Conservation (phyloP, 2,113 vertebrate species). For the Tragelaphus buxtoni region DNA sequence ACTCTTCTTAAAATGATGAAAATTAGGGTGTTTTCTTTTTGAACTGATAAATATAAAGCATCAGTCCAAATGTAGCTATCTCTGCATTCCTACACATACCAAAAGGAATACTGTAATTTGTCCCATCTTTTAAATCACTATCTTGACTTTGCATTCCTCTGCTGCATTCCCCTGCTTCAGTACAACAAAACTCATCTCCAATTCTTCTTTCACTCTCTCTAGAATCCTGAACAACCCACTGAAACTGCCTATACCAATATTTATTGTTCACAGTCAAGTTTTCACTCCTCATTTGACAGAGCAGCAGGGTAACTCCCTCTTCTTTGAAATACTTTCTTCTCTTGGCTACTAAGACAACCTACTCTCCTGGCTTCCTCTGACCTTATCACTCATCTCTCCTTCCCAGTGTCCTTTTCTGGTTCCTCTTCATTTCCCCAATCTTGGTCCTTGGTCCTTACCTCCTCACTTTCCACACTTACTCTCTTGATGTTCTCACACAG, state of each 20-base stretch:
- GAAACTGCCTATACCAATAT: background rate
- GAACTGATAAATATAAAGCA: constrained; percentile 11
- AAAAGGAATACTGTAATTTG: background rate
- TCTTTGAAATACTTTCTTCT: background rate
- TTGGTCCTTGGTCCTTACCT: background rate
- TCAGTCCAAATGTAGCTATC: constrained; percentile 1
- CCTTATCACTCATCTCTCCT: background rate
- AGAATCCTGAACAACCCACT: background rate
- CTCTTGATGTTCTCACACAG: background rate
- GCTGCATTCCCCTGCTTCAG: background rate
- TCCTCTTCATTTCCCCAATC: background rate
- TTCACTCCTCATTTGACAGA: background rate
- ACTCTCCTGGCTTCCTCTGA: background rate
- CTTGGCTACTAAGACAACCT: background rate
- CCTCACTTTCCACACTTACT: background rate
- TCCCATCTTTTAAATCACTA: background rate
- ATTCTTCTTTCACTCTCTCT: background rate
- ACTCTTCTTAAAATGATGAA: background rate
- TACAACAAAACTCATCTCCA: background rate
- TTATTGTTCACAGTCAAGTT: background rate
- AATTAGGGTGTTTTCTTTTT: background rate
- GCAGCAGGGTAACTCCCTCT: background rate
- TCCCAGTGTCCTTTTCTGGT: background rate
- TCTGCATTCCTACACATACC: background rate
- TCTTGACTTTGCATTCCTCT: background rate